Evolutionary conservation across 2,888 invertebrate genomes (phyloP).

Genomic region (Sinopyrophorus schimmeli): DNA sequence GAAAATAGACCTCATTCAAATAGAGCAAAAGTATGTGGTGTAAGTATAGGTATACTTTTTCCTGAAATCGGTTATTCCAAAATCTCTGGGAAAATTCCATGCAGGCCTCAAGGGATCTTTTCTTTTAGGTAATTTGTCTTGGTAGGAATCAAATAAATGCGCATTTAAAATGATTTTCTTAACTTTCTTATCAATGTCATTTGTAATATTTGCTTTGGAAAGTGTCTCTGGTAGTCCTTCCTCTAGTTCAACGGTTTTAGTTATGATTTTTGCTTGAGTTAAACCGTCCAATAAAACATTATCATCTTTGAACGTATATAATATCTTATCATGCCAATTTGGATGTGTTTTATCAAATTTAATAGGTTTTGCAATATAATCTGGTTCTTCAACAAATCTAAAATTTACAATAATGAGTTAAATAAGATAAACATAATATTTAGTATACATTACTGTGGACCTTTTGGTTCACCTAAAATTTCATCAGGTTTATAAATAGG

Average conservation of each 20-base stretch:
- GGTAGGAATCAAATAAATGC: slow-evolving; percentile 76
- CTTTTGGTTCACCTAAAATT: slow-evolving; percentile 57
- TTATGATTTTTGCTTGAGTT: slow-evolving; percentile 78
- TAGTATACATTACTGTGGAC: slow-evolving; percentile 39
- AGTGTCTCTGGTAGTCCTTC: slow-evolving; percentile 65
- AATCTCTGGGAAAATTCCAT: slow-evolving; percentile 70
- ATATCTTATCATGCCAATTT: slow-evolving; percentile 65
- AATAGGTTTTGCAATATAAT: slow-evolving; percentile 53
- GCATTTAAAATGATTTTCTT: slow-evolving; percentile 66
- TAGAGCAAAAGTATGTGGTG: slow-evolving; percentile 11
- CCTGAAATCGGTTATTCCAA: slow-evolving; percentile 73
- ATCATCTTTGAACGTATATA: slow-evolving; percentile 63
- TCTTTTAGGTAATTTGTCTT: slow-evolving; percentile 73
- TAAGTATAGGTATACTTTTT: slow-evolving; percentile 65
- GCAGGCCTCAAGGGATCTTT: slow-evolving; percentile 72
- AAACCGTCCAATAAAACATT: slow-evolving; percentile 73
- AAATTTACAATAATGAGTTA: slow-evolving; percentile 10
- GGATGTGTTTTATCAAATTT: slow-evolving; percentile 65
- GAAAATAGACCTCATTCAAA: slow-evolving; percentile 51
- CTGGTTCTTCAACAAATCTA: slow-evolving; percentile 52
- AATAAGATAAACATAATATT: neutral
- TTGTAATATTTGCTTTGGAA: slow-evolving; percentile 56
- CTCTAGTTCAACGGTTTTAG: slow-evolving; percentile 71
- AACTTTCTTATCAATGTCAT: slow-evolving; percentile 64
- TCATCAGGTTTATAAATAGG: slow-evolving; percentile 65